These are phyloP conservation scores for Salmo trutta DNA, from an alignment of 2,797 vertebrate species.

Conservation along the genomic window DNA sequence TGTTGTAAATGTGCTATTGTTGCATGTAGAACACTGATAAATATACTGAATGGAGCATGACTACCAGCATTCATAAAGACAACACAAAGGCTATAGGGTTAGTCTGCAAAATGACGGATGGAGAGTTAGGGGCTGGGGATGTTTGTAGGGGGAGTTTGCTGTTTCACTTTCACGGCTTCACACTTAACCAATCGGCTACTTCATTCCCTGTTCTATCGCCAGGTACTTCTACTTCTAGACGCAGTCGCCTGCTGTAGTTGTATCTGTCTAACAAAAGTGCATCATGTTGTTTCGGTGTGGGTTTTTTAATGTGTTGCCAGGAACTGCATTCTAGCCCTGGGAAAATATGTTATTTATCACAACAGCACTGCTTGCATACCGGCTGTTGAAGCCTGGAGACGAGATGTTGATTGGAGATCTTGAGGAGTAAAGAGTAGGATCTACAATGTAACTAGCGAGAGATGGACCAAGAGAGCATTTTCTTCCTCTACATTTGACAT, in stretches of 20 bases:
- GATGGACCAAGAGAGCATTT: neutral
- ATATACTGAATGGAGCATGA: neutral
- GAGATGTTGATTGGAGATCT: neutral
- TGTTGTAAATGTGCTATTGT: neutral
- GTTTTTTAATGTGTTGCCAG: neutral
- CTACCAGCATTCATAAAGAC: neutral
- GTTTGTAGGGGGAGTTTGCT: constrained; percentile 22
- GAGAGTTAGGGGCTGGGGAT: neutral
- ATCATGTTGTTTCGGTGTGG: neutral
- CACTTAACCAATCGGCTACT: constrained; percentile 22
- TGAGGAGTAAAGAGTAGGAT: neutral
- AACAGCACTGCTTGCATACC: neutral
- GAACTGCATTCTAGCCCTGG: neutral
- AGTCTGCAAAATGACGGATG: neutral
- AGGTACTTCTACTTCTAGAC: neutral
- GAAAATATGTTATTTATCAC: neutral
- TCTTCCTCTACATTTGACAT: neutral
- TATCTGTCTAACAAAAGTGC: neutral
- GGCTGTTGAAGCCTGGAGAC: neutral
- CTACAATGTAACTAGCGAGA: neutral
- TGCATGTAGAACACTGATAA: neutral
- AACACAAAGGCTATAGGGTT: neutral
- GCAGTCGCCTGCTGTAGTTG: neutral
- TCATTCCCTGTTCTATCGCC: neutral
- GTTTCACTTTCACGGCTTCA: constrained; percentile 27